Evolutionary conservation across 2,797 vertebrate species (phyloP), one percentile per base, ranked within the genome.

Genomic region (Sebastes cheni): DNA sequence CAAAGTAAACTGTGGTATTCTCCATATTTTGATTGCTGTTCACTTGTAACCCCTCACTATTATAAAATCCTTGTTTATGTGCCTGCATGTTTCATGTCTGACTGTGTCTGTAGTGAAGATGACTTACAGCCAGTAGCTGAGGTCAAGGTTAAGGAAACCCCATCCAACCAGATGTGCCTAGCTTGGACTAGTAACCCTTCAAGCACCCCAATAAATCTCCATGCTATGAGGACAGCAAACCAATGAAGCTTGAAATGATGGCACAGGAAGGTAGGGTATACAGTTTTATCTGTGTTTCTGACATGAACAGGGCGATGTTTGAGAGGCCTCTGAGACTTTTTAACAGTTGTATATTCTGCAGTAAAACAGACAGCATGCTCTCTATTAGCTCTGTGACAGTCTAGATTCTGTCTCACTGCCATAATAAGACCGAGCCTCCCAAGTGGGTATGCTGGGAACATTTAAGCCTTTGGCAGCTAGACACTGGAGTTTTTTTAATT

Each of bases 151-250:
- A 68, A 70, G 46, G 54, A 79, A 84, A 81, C 20, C 34, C 9
- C 3, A 61, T 75, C 73, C 52, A 39, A 77, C 80, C 84, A 90
- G 84, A 82, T 90, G 80, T 77, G 30, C 85, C 64, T 67, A 12
- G 32, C 3, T 4, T 36, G 70, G 64, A 70, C 56, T 16, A 13
- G 39, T 72, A 72, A 85, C 80, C 82, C 78, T 46, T 80, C 4
- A 60, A 64, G 71, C 20, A 81, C 71, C 66, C 68, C 80, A 79
- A 86, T 88, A 90, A 90, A 91, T 83, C 82, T 68, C 55, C 55
- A 58, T 4, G 10, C 52, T 67, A 46, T 8, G 32, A 88, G 67
- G 22, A 67, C 72, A 36, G 62, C 42, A 32, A 50, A 34, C 34
- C 30, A 22, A 65, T 27, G 23, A 85, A 71, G 69, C 73, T 82